Base-by-base conservation (phyloP, 1,140 invertebrate species). In the Pseudoatta argentina region DNA sequence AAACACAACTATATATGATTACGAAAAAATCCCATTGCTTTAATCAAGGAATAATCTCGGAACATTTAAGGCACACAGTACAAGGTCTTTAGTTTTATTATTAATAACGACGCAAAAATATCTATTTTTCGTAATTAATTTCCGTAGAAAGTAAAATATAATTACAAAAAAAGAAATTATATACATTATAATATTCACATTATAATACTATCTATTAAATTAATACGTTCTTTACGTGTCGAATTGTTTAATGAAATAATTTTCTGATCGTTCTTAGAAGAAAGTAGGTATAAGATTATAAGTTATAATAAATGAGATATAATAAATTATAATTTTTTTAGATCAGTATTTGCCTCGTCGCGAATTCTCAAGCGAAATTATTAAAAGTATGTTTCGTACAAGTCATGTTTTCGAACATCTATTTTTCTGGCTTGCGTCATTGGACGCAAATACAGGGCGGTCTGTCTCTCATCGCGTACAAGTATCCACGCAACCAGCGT, bases 381-480 rank as follows among this genome's bases (percentile, higher is more conserved):
- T 8, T 21, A 27, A 72, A 72, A 53, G 10, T 24, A 53, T 0
- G 14, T 48, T 69, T n/a, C 51, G 24, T 6, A 5, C 39, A 34
- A 18, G 24, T n/a, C n/a, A 18, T 21, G 71, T 53, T 51, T 12
- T 71, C 71, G 12, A 44, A 39, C 34, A 24, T 79, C 30, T 55
- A 69, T 71, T 79, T 57, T 48, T 53, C 21, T 66, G 77, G n/a
- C 24, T 39, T 55, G 34, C 64, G 30, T 30, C 16, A 8, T 21
- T 44, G 30, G 30, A 30, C 8, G 48, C 44, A 39, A 48, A 55
- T 48, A 75, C 24, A 27, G 57, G 27, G 44, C 16, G 55, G n/a
- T 79, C 48, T 69, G 21, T 61, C 27, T 83, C 67, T 16, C 21
- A 21, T 24, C 67, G 27, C 39, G n/a, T 71, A 61, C n/a, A 21